phyloP scores from a whole-genome alignment of 2,797 vertebrate species.

The Hylomyscus alleni region DNA sequence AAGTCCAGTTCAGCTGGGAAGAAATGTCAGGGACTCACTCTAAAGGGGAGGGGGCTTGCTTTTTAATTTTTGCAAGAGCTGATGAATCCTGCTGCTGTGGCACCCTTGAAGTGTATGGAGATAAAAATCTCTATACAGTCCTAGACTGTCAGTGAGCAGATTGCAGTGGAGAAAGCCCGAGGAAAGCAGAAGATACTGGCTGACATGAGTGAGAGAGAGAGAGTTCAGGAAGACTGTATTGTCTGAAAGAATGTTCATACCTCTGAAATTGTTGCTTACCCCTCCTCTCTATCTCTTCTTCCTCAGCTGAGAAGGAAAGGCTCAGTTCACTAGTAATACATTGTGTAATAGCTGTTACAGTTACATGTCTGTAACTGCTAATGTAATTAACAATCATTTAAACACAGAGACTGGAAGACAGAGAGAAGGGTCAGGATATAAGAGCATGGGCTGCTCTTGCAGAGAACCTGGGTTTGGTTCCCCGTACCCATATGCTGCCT shows the following conservation, averaged over 20 bases:
- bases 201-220: not conserved
- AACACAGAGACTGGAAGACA: not conserved
- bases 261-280: not conserved
- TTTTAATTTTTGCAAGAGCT: constrained; percentile 59
- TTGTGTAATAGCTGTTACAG: not conserved
- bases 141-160: not conserved
- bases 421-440: not conserved
- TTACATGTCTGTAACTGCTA: not conserved
- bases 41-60: not conserved
- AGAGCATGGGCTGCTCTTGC: not conserved
- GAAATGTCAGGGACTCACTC: not conserved
- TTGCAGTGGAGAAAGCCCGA: not conserved
- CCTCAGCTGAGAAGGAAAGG: not conserved
- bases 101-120: not conserved
- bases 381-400: not conserved
- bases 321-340: not conserved
- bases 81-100: constrained; percentile 20
- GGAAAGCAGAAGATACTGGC: not conserved
- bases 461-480: not conserved
- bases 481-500: not conserved
- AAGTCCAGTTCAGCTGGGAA: constrained; percentile 76
- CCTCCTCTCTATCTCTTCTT: not conserved
- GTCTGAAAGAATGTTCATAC: not conserved
- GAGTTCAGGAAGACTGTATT: not conserved
- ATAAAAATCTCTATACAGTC: not conserved